Evolutionary conservation across 2,888 invertebrate genomes (phyloP).

Genomic region (Brachypterus glaber): DNA sequence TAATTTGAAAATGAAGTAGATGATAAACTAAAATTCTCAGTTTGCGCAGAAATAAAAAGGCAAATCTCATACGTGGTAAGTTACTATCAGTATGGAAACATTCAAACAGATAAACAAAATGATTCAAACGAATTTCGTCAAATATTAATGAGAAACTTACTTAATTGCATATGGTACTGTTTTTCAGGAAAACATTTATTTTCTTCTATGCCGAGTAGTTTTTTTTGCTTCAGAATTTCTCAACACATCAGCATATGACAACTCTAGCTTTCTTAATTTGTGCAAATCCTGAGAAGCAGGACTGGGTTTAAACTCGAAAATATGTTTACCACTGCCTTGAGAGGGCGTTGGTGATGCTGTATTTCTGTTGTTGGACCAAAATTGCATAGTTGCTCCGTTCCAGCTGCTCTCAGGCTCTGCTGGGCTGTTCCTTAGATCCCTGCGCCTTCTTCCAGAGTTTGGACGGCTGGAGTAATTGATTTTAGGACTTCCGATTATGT

Average conservation of each 20-base stretch:
- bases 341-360: conserved; percentile 50
- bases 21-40: no score
- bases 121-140: no score
- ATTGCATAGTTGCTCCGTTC: conserved; percentile 63
- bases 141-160: no score
- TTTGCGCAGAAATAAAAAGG: no score
- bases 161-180: no score
- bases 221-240: conserved; percentile 54
- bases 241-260: conserved; percentile 78
- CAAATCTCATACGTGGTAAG: no score
- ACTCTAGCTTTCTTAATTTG: conserved; percentile 68
- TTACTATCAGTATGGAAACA: no score
- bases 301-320: conserved; percentile 51
- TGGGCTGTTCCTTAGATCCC: conserved; percentile 46
- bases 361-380: conserved; percentile 42
- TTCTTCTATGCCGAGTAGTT: conserved; percentile 23
- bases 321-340: conserved; percentile 41
- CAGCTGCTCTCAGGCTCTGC: conserved; percentile 41
- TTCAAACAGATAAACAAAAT: no score
- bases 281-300: conserved; percentile 76
- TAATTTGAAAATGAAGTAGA: no score
- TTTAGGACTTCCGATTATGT: conserved; percentile 49
- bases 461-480: conserved; percentile 50
- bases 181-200: conserved; percentile 15
- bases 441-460: conserved; percentile 36